phyloP scores from a whole-genome alignment of 2,888 invertebrate species.

The Drosophila rellima region DNA sequence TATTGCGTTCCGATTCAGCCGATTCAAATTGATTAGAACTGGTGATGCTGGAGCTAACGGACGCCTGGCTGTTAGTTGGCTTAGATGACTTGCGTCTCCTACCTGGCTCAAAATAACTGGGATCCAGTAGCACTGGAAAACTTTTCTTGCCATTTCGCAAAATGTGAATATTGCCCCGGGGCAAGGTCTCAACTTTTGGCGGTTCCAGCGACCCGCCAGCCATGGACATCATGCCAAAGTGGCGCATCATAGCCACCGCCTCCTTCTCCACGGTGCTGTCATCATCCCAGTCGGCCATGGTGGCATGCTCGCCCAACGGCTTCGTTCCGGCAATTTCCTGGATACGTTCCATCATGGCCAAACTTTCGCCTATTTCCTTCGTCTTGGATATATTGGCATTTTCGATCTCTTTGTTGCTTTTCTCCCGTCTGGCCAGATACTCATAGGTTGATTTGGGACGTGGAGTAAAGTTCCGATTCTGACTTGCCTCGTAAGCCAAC shows the following conservation, averaged over 20 bases:
- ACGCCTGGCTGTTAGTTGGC: neutral
- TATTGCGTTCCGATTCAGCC: neutral
- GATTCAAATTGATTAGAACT: neutral
- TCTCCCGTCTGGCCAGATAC: conserved; percentile 32
- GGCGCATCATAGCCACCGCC: conserved; percentile 81
- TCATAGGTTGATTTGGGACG: conserved; percentile 53
- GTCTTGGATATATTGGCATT: conserved; percentile 18
- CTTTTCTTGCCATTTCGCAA: conserved; percentile 64
- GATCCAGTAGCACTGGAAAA: conserved; percentile 74
- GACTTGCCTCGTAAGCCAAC: conserved; percentile 57
- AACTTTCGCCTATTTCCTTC: conserved; percentile 37
- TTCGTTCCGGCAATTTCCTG: conserved; percentile 77
- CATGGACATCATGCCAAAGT: conserved; percentile 74
- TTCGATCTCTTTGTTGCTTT: conserved; percentile 36
- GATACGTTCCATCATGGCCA: conserved; percentile 77
- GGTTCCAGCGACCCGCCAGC: conserved; percentile 1
- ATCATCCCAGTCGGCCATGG: conserved; percentile 77
- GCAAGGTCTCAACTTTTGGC: conserved; percentile 41
- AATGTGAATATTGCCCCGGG: conserved; percentile 50
- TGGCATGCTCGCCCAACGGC: conserved; percentile 78
- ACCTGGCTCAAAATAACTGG: conserved; percentile 69
- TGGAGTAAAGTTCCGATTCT: conserved; percentile 20
- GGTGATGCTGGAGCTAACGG: neutral
- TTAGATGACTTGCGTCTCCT: conserved; percentile 11
- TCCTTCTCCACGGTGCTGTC: conserved; percentile 74